Base-by-base conservation (phyloP, 2,113 vertebrate species). In the Tragulus kanchil region DNA sequence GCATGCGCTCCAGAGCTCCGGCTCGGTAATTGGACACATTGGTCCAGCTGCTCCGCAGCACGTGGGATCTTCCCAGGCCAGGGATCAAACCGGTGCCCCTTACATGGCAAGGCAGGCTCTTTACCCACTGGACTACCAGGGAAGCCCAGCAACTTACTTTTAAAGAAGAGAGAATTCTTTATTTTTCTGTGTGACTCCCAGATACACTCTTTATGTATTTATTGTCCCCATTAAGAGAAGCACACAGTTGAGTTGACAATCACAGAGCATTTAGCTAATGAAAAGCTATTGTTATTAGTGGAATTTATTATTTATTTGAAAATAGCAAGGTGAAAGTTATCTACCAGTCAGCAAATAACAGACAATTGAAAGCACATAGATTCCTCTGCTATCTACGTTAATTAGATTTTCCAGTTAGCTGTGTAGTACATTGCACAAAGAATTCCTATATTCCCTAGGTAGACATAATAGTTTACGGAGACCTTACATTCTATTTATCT, bases 401-500 rank as follows among this genome's bases (percentile, higher is more conserved):
- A 93, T 97, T 97, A 94, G 3, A 75, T 94, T 98, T 98, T 97
- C 96, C 71, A 94, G 97, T 97, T 91, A 95, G 52, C 90, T 89
- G 23, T 64, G 93, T 88, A 91, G 48, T 95, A 90, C 78, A 93
- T 89, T 93, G 94, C 97, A 28, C 84, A 88, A 95, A 97, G 86
- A 36, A 69, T 83, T 89, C 79, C 13, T n/a, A 73, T 82, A 97
- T 96, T 92, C 78, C 95, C 79, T 83, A 89, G 93, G 26, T 96
- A 90, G 69, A 26, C 31, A 48, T 89, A 83, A 93, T 85, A 67
- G 82, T 85, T 97, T 84, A 54, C 88, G 61, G 85, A 94, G 50
- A 50, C 26, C 88, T 97, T 96, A 50, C 45, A 71, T 87, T 85
- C 92, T 95, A 89, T 96, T 92, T 93, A 87, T 97, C 62, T 90